Conservation (phyloP, 64 coral and sea anemone genomes). For the Montipora sp. region DNA sequence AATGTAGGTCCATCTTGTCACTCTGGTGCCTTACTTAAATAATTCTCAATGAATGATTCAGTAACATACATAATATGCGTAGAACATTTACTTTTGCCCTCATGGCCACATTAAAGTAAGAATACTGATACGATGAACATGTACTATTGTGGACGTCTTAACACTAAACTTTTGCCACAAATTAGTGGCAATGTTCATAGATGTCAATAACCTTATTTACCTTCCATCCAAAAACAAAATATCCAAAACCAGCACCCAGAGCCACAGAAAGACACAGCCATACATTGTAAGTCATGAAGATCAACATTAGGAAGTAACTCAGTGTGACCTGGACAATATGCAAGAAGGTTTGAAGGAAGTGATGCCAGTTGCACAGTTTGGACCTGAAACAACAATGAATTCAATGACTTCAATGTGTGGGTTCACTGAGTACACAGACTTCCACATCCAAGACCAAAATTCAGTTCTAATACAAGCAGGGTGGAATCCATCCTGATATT, state of each 20-base stretch:
- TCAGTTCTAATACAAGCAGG: too few relatives aligned
- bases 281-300: slow-evolving; percentile 98
- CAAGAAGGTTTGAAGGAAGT: slow-evolving; percentile 79
- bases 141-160: too few relatives aligned
- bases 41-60: too few relatives aligned
- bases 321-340: slow-evolving; percentile 89
- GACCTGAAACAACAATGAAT: slow-evolving; percentile 57
- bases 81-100: too few relatives aligned
- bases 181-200: slow-evolving; percentile 97
- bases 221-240: slow-evolving; percentile 96
- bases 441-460: too few relatives aligned
- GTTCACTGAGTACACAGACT: too few relatives aligned
- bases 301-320: slow-evolving; percentile 98
- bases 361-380: slow-evolving; percentile 82
- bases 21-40: too few relatives aligned
- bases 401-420: too few relatives aligned
- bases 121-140: too few relatives aligned
- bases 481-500: too few relatives aligned
- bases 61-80: too few relatives aligned
- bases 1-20: too few relatives aligned
- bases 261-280: slow-evolving; percentile 86
- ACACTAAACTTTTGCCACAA: neutral
- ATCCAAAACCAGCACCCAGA: slow-evolving; percentile 90
- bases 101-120: neutral
- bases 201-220: slow-evolving; percentile 85